Base-by-base conservation (phyloP, 2,888 invertebrate species). In the Tenthredo distinguenda region DNA sequence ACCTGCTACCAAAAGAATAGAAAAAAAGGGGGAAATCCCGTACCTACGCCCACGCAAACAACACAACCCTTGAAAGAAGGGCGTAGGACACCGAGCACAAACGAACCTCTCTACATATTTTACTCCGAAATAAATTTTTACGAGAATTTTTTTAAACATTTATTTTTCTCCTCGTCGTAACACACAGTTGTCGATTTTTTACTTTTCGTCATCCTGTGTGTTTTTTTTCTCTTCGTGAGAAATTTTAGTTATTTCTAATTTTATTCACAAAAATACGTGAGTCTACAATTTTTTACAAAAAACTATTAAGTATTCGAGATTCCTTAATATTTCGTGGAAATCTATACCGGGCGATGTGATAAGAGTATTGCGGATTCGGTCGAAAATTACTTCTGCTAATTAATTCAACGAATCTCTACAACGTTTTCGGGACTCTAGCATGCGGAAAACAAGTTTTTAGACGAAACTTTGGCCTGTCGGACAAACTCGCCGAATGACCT, bases 1-100 rank as follows among this genome's bases (percentile, higher is more conserved):
- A 86, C 79, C 76, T 40, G 55, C 43, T 58, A 72, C 40, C 55
- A 40, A 76, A 58, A 77, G 76, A 84, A 86, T 72, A 84, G 68
- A 47, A 50, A 31, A 68, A 74, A 26, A 62, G 6, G 85, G 62
- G 47, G 21, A 77, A 31, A 31, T 68, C 47, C 68, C 40, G 47
- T 62, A 10, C 40, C 5, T 81, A 18, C 81, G 21, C 81, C 81
- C 81, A 81, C 62, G 62, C 81, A 81, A 81, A 81, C 81, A 81
- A 62, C 34, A 62, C 34, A 81, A 81, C 81, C 62, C 81, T 81
- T 26, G 81, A 81, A 58, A 62, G n/a, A 58, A 62, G n/a, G 21
- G 81, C 62, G 37, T 26, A 40, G 58, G 62, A 62, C 81, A 62
- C 62, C 62, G 62, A 62, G 62, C 21, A 81, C 81, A 62, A 81